Percentiles rank a stretch among this genome's conserved stretches.
Evolutionary conservation across 1,140 invertebrate genomes (phyloP).

Genomic region (Prorops nasuta): DNA sequence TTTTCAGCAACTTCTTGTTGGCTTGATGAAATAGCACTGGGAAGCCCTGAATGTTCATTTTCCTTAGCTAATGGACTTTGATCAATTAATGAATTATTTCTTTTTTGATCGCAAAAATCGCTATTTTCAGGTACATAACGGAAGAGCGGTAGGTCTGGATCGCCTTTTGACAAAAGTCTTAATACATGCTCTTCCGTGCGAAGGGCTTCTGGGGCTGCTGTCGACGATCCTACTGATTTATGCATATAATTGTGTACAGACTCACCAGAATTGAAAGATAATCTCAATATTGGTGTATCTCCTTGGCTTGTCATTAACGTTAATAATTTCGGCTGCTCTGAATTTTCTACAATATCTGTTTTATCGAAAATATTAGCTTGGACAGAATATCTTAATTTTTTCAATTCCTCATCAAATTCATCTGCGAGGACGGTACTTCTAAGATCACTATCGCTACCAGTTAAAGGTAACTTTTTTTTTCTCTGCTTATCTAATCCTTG

Average conservation of each 20-base stretch:
- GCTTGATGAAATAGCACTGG: slow-evolving; percentile 24
- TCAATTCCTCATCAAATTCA: slow-evolving; percentile 60
- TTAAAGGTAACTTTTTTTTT: slow-evolving; percentile 40
- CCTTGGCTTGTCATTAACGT: slow-evolving; percentile 31
- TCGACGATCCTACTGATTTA: no score
- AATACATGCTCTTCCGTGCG: slow-evolving; percentile 26
- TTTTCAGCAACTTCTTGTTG: slow-evolving; percentile 4
- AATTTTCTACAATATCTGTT: slow-evolving; percentile 11
- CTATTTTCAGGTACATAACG: slow-evolving; percentile 31
- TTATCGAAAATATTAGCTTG: slow-evolving; percentile 15
- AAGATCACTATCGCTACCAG: slow-evolving; percentile 62
- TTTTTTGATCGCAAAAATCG: slow-evolving; percentile 1
- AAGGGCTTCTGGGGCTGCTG: slow-evolving; percentile 10
- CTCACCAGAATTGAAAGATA: slow-evolving; percentile 23
- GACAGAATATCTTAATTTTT: slow-evolving; percentile 52
- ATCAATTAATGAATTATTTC: slow-evolving; percentile 23
- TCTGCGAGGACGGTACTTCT: slow-evolving; percentile 53
- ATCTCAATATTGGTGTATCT: slow-evolving; percentile 32
- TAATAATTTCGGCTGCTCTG: slow-evolving; percentile 30
- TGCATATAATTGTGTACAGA: neutral
- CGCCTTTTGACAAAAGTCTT: slow-evolving; percentile 29
- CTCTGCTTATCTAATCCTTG: slow-evolving; percentile 29
- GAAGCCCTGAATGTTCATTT: no score
- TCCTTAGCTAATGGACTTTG: no score
- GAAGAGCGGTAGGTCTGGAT: slow-evolving; percentile 29